Conservation (phyloP, 2,113 vertebrate genomes). For the Festucalex cinctus region DNA sequence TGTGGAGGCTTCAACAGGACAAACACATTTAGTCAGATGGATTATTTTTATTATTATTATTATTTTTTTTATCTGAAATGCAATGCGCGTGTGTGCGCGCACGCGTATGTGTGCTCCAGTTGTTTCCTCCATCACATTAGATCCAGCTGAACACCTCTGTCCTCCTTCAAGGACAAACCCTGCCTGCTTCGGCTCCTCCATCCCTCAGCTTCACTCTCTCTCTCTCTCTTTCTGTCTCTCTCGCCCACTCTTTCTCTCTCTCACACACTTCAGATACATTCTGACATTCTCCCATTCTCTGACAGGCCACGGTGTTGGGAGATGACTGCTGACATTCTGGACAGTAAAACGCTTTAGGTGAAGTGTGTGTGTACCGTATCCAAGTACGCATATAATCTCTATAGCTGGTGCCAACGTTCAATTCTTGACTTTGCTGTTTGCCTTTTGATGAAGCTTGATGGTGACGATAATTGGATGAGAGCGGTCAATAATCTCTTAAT, state of each 20-base stretch:
- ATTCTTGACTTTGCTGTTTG: conserved; percentile 2
- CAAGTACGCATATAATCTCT: conserved; percentile 25
- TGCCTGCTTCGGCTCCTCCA: conserved; percentile 44
- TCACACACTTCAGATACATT: conserved; percentile 2
- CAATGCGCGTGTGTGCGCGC: conserved; percentile 25
- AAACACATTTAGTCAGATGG: conserved; percentile 50
- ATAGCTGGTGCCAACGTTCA: not conserved
- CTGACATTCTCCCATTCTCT: conserved; percentile 33
- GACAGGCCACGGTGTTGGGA: conserved; percentile 55
- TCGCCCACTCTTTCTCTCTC: not conserved
- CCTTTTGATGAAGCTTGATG: conserved; percentile 34
- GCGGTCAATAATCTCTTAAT: conserved; percentile 70
- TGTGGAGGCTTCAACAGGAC: conserved; percentile 47
- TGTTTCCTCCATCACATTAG: conserved; percentile 68
- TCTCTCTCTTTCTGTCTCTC: conserved; percentile 12
- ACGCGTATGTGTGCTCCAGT: conserved; percentile 40
- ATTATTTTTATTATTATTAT: too few relatives aligned
- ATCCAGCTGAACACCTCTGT: conserved; percentile 73
- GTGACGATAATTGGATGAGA: conserved; percentile 59
- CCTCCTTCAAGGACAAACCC: conserved; percentile 72
- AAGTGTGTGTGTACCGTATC: conserved; percentile 9
- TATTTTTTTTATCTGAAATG: conserved; percentile 32
- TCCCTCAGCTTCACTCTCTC: conserved; percentile 40
- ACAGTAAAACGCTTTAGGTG: conserved; percentile 66
- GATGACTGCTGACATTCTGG: conserved; percentile 65